Conservation (phyloP, 1,140 invertebrate species). For the Penaeus vannamei region DNA sequence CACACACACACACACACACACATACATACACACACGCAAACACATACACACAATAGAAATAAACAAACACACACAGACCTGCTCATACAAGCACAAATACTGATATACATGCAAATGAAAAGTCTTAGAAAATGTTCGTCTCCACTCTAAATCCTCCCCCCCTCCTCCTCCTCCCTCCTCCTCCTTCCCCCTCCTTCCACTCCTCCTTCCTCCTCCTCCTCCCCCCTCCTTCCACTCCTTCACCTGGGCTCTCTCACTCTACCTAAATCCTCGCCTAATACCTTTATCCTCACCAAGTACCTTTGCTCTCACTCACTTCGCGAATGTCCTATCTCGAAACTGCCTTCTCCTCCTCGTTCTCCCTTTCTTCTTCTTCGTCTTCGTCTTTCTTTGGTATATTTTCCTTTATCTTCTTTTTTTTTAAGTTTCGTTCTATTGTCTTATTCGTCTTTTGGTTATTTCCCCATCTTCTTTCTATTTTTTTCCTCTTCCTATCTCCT, state of each 20-base stretch:
- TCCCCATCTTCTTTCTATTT: neutral
- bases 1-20: neutral
- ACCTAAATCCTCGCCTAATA: too few species aligned
- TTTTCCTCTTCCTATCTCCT: neutral
- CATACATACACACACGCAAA: constrained; percentile 26
- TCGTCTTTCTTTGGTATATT: too few species aligned
- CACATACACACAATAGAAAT: constrained; percentile 22
- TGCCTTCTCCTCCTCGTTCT: neutral
- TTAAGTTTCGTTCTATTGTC: neutral
- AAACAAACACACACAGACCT: constrained; percentile 9
- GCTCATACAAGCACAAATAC: neutral
- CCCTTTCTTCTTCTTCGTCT: neutral
- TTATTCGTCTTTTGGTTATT: neutral
- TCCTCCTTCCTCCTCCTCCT: neutral
- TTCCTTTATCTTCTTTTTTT: neutral
- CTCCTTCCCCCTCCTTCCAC: neutral
- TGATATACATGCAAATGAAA: constrained; percentile 17
- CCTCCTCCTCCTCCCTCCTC: neutral
- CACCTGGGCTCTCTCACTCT: too few species aligned
- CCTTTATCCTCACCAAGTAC: too few species aligned
- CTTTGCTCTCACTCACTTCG: too few species aligned
- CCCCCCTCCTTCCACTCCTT: neutral
- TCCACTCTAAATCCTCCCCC: too few species aligned
- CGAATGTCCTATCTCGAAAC: too few species aligned
- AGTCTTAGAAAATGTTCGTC: neutral